Evolutionary conservation across 2,113 vertebrate genomes (phyloP).

Genomic region (Hippocampus mohnikei): DNA sequence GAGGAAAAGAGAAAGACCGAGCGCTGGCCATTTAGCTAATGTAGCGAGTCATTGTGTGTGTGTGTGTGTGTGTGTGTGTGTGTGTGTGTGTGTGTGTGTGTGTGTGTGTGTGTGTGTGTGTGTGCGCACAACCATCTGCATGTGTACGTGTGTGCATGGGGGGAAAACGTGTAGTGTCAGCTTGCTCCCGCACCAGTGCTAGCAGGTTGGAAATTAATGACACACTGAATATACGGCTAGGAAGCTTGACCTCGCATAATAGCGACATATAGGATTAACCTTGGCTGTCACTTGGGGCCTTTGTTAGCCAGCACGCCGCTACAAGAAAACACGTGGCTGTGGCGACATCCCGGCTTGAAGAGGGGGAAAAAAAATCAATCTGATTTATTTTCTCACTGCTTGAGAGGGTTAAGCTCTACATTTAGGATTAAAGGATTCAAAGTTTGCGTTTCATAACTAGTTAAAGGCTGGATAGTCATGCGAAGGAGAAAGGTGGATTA

Average conservation of each 20-base stretch:
- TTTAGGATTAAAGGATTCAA: slow-evolving; percentile 74
- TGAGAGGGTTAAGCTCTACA: slow-evolving; percentile 59
- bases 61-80: slow-evolving; percentile 30
- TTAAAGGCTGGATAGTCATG: slow-evolving; percentile 40
- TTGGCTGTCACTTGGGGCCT: slow-evolving; percentile 73
- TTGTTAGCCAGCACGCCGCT: slow-evolving; percentile 67
- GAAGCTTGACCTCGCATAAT: slow-evolving; percentile 79
- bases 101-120: slow-evolving; percentile 11
- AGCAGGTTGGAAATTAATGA: slow-evolving; percentile 88
- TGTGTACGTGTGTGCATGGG: slow-evolving; percentile 17
- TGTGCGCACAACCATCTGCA: slow-evolving; percentile 13
- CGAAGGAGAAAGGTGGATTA: slow-evolving; percentile 53
- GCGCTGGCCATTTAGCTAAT: slow-evolving; percentile 89
- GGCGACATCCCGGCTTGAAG: slow-evolving; percentile 44
- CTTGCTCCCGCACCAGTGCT: slow-evolving; percentile 73
- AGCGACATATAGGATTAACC: slow-evolving; percentile 80
- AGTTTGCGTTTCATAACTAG: slow-evolving; percentile 66
- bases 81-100: slow-evolving; percentile 12
- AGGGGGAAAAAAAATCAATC: slow-evolving; percentile 22
- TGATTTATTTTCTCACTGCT: slow-evolving; percentile 67
- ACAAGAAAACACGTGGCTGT: slow-evolving; percentile 57
- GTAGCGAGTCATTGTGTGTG: slow-evolving; percentile 86
- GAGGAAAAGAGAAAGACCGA: slow-evolving; percentile 57
- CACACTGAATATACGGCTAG: slow-evolving; percentile 76
- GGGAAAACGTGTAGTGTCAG: slow-evolving; percentile 43